A percentile compares a stretch with the other conserved stretches of the same genome.
These are phyloP conservation scores for Aurelia sp. DNA, from an alignment of 30 jellyfish, hydroid and myxozoan genomes.

Conservation along the genomic window DNA sequence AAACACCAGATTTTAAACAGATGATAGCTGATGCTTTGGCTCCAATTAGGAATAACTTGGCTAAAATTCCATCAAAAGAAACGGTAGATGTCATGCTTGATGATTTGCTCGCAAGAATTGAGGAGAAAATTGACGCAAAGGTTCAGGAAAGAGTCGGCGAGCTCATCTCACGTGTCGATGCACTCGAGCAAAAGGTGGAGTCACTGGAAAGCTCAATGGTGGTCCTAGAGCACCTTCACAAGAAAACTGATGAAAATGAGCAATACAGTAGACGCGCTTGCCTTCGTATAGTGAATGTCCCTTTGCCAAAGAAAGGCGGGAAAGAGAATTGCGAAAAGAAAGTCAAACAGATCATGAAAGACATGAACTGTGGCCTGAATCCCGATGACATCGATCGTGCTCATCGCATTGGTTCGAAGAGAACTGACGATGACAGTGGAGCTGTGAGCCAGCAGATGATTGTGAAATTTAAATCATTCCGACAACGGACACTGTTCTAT, in stretches of 20 bases:
- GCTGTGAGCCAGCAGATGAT: conserved; percentile 8
- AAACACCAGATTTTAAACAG: too few relatives aligned
- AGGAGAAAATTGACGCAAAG: neutral
- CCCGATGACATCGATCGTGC: conserved; percentile 42
- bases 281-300: conserved; percentile 29
- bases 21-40: neutral
- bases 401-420: conserved; percentile 50
- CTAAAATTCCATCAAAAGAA: neutral
- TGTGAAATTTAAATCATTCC: conserved; percentile 24
- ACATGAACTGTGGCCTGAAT: conserved; percentile 46
- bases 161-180: neutral
- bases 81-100: neutral
- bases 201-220: conserved; percentile 40
- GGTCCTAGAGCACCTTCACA: conserved; percentile 56
- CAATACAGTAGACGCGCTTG: conserved; percentile 50
- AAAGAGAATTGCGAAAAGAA: conserved; percentile 15
- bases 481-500: conserved; percentile 12
- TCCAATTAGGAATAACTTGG: conserved; percentile 8
- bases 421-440: conserved; percentile 16
- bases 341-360: conserved; percentile 11
- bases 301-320: conserved; percentile 34
- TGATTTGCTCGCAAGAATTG: neutral
- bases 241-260: conserved; percentile 14
- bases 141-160: conserved; percentile 10
- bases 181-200: conserved; percentile 3